These are phyloP conservation scores for Cochlearius cochlearius DNA, from an alignment of 2,113 vertebrate genomes.

Conservation along the genomic window DNA sequence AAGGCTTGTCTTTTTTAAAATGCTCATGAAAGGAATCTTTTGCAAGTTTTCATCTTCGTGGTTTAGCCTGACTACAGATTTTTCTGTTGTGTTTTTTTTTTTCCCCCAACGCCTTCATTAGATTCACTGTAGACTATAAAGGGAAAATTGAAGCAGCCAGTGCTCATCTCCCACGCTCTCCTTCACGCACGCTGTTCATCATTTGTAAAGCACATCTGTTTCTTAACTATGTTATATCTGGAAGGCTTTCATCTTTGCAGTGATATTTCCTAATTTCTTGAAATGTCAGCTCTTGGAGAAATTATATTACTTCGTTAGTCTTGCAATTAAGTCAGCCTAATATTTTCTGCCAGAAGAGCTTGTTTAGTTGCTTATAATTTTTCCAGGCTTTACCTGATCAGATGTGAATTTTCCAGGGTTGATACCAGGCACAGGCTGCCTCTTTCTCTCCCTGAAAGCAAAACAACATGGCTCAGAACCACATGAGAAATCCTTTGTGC, in stretches of 20 bases:
- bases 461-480: neutral
- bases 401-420: neutral
- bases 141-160: neutral
- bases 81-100: neutral
- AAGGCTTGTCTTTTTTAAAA: neutral
- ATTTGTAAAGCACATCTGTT: neutral
- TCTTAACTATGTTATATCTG: neutral
- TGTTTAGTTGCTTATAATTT: neutral
- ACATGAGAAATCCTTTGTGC: neutral
- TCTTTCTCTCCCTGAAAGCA: neutral
- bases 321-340: neutral
- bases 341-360: neutral
- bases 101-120: fast-evolving
- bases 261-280: neutral
- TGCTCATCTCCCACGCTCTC: neutral
- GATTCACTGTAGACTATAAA: neutral
- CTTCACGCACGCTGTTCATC: neutral
- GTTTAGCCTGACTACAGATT: neutral
- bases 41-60: neutral
- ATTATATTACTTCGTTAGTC: neutral
- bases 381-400: neutral
- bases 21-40: neutral
- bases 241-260: neutral
- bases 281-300: neutral
- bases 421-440: neutral